These are phyloP conservation scores for Xiphydria camelus DNA, from an alignment of 2,888 invertebrate genomes.

Conservation along the genomic window DNA sequence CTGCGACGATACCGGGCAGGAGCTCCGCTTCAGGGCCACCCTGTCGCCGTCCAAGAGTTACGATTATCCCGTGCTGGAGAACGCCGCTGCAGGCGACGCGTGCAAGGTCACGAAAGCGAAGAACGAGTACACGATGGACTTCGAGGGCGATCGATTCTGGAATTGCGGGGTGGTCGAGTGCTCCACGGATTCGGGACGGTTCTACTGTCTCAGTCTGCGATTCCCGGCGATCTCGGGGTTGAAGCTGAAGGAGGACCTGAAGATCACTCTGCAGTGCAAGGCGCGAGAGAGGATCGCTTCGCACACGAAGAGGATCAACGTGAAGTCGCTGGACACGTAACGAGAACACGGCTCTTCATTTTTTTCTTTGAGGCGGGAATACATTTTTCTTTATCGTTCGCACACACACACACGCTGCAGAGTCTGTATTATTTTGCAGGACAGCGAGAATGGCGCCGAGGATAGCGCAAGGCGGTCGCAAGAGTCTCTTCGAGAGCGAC, in stretches of 20 bases:
- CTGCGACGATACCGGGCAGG: constrained; percentile 37
- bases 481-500: constrained; percentile 61
- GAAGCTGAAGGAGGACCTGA: constrained; percentile 60
- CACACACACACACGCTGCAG: constrained; percentile 2
- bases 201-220: constrained; percentile 62
- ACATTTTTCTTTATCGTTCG: constrained; percentile 15
- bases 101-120: constrained; percentile 31
- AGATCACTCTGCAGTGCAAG: constrained; percentile 62
- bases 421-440: constrained; percentile 22
- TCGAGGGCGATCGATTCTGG: constrained; percentile 59
- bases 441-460: constrained; percentile 42
- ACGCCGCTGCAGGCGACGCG: constrained; percentile 19
- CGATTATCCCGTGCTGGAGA: constrained; percentile 37
- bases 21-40: constrained; percentile 38
- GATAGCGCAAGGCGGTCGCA: constrained; percentile 62
- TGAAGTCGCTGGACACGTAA: constrained; percentile 47
- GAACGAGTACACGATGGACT: constrained; percentile 53
- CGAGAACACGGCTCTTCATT: constrained; percentile 16
- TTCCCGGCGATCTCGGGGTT: constrained; percentile 63
- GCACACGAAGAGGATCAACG: constrained; percentile 56
- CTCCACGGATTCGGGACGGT: constrained; percentile 47
- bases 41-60: constrained; percentile 21
- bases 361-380: too few relatives aligned
- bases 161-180: constrained; percentile 62
- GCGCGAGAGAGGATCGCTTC: constrained; percentile 61